phyloP scores from a whole-genome alignment of 2,797 vertebrate species.

The Menidia menidia region DNA sequence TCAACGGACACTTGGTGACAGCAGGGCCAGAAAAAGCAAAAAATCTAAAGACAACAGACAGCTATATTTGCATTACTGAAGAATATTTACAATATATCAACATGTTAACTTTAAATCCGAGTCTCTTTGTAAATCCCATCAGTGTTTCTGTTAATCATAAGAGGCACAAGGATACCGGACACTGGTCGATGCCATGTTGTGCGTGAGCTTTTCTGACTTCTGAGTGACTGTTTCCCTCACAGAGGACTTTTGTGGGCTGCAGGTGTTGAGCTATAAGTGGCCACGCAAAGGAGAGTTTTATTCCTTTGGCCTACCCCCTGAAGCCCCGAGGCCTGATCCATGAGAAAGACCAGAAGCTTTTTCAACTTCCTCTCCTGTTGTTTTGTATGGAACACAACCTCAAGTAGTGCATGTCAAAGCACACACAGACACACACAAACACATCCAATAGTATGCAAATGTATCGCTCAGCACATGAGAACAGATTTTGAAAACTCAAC shows the following conservation, averaged over 20 bases:
- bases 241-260: slow-evolving; percentile 72
- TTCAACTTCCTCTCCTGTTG: slow-evolving; percentile 70
- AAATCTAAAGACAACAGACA: neutral
- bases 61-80: neutral
- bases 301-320: slow-evolving; percentile 51
- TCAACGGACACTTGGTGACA: neutral
- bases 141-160: slow-evolving; percentile 20
- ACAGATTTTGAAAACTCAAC: slow-evolving; percentile 1
- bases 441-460: slow-evolving; percentile 1
- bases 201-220: slow-evolving; percentile 43
- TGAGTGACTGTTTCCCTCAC: slow-evolving; percentile 53
- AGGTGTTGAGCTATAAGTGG: slow-evolving; percentile 72
- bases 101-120: neutral
- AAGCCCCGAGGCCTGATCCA: slow-evolving; percentile 54
- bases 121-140: neutral
- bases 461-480: slow-evolving; percentile 7
- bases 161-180: slow-evolving; percentile 12
- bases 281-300: slow-evolving; percentile 61
- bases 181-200: slow-evolving; percentile 31
- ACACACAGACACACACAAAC: slow-evolving; percentile 11
- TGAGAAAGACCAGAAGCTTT: slow-evolving; percentile 79
- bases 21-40: accelerated
- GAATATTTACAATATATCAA: neutral
- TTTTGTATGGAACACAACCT: slow-evolving; percentile 70
- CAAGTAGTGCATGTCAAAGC: slow-evolving; percentile 56